phyloP scores from a whole-genome alignment of 2,888 invertebrate species.

The Tipula confusa region DNA sequence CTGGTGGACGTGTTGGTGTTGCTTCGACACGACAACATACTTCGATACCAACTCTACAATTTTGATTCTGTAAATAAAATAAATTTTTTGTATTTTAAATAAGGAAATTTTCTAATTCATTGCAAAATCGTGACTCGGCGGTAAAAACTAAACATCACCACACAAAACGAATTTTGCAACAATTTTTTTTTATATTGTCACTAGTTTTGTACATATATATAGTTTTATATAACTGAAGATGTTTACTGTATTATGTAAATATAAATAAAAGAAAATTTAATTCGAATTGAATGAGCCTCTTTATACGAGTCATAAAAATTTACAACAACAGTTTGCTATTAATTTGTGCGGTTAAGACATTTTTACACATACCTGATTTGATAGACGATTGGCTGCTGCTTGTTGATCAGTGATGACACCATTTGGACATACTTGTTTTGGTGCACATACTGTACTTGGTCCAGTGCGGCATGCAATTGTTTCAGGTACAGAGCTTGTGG shows the following conservation, averaged over 20 bases:
- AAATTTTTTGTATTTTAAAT: no score
- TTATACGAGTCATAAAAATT: conserved; percentile 5
- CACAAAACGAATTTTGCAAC: not conserved
- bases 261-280: not conserved
- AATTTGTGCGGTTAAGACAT: no score
- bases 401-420: conserved; percentile 26
- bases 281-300: not conserved
- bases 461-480: not conserved
- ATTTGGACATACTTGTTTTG: not conserved
- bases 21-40: not conserved
- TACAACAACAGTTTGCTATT: not conserved
- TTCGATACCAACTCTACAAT: not conserved
- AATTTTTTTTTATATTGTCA: not conserved
- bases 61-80: not conserved
- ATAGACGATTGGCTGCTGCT: conserved; percentile 21
- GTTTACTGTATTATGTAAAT: conserved; percentile 12
- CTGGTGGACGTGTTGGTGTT: not conserved
- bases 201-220: not conserved
- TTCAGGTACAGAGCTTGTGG: not conserved
- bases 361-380: not conserved
- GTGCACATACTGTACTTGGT: not conserved
- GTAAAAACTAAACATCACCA: not conserved
- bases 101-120: conserved; percentile 7
- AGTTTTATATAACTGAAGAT: not conserved
- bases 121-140: not conserved